phyloP scores from a whole-genome alignment of 2,888 invertebrate genomes.

The Caenorhabditis doughertyi region DNA sequence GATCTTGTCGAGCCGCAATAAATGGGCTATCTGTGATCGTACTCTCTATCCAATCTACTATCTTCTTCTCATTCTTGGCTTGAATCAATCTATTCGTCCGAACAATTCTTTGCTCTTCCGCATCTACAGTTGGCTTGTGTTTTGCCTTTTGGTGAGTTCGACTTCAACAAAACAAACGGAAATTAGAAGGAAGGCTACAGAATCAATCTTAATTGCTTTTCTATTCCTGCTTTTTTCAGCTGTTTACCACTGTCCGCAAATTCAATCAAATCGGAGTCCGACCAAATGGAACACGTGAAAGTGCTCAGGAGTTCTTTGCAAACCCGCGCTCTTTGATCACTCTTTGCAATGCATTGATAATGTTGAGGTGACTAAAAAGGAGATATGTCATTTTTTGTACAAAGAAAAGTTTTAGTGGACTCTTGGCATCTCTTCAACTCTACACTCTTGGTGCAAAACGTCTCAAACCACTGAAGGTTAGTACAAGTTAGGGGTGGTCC shows the following conservation, averaged over 20 bases:
- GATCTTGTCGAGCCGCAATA: conserved; percentile 56
- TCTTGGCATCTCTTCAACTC: conserved; percentile 53
- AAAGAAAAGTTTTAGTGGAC: conserved; percentile 37
- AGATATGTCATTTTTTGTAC: not conserved
- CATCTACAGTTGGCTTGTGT: conserved; percentile 64
- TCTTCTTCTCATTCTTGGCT: conserved; percentile 61
- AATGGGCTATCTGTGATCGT: conserved; percentile 59
- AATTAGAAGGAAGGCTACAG: conserved; percentile 18
- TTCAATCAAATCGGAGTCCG: conserved; percentile 68
- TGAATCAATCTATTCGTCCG: conserved; percentile 59
- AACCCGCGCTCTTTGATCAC: conserved; percentile 69
- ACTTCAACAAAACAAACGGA: conserved; percentile 7
- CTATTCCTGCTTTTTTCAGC: conserved; percentile 25
- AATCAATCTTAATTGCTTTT: conserved; percentile 9
- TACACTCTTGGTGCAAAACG: conserved; percentile 58
- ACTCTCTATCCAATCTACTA: conserved; percentile 64
- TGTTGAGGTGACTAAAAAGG: conserved; percentile 63
- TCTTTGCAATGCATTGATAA: conserved; percentile 70
- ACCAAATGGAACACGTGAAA: conserved; percentile 61
- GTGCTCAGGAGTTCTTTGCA: conserved; percentile 50
- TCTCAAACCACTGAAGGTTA: conserved; percentile 58
- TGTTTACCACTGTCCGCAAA: conserved; percentile 66
- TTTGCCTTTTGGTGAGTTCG: conserved; percentile 56
- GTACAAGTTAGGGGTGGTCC: not conserved
- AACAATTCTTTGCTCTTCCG: conserved; percentile 49